Base-by-base conservation (phyloP, 2,888 invertebrate species). In the Scaptomyza cyrtandrae region DNA sequence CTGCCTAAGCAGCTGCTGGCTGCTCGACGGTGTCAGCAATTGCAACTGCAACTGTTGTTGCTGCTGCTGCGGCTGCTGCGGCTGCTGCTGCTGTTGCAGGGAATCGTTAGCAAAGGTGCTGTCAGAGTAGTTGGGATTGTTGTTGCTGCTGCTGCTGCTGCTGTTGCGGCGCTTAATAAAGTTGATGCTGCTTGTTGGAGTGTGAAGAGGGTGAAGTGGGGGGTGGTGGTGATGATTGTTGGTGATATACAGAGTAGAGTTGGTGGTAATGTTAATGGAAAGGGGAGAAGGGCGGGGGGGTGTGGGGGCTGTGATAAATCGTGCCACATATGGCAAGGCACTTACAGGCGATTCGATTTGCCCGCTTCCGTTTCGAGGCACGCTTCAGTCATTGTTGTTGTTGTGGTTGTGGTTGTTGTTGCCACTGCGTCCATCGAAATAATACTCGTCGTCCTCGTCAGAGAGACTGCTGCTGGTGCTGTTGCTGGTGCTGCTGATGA, bases 271-370 rank as follows among this genome's bases (percentile, higher is more conserved):
- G 19, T 33, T 16, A 19, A 19, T 19, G 19, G 13, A 11, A 16
- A 9, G 24, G n/a, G 29, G 7, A 11, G 19, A n/a, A n/a, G n/a
- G n/a, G n/a, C n/a, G n/a, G n/a, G n/a, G n/a, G n/a, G n/a, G n/a
- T 24, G 11, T 5, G 16, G 52, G 24, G 16, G 16, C 19, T 24
- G 33, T 24, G n/a, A 11, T 19, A n/a, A 2, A 19, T 19, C 27
- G 61, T 60, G 62, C 9, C 29, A 50, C 19, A 31, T 52, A 29
- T 44, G 39, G n/a, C 39, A 24, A 41, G 14, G 11, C 31, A 91
- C 91, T 86, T 90, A 93, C 88, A 93, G 90, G 76, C 93, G 90
- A 75, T 92, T 93, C 69, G 90, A 90, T 75, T 90, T 91, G 63
- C 90, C 92, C 53, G 91, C 89, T 60, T 92, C 93, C 84, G 72